Percentiles rank a stretch among this genome's conserved stretches.
phyloP scores from a whole-genome alignment of 2,888 invertebrate species.

The Molanna angustata region DNA sequence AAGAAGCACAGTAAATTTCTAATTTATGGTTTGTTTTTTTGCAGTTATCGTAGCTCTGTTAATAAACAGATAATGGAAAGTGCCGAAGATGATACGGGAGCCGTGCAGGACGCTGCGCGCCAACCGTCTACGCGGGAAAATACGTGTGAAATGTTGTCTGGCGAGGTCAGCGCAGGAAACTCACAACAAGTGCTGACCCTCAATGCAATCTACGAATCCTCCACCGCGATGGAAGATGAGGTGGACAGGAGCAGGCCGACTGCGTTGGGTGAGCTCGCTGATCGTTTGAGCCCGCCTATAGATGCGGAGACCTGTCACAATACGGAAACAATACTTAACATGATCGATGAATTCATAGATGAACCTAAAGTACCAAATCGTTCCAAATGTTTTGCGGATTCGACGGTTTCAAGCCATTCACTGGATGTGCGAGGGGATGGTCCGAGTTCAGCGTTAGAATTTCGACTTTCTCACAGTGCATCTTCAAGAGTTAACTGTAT shows the following conservation, averaged over 20 bases:
- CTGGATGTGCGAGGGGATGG: neutral
- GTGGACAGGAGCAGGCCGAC: neutral
- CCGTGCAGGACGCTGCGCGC: slow-evolving; percentile 55
- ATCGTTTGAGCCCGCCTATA: slow-evolving; percentile 9
- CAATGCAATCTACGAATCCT: slow-evolving; percentile 49
- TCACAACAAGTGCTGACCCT: slow-evolving; percentile 38
- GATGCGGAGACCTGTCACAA: slow-evolving; percentile 47
- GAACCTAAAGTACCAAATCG: slow-evolving; percentile 16
- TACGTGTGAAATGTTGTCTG: slow-evolving; percentile 46
- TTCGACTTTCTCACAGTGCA: no score
- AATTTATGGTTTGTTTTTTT: slow-evolving; percentile 41
- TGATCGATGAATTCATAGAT: slow-evolving; percentile 55
- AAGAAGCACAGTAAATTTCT: slow-evolving; percentile 21
- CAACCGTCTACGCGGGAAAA: slow-evolving; percentile 57
- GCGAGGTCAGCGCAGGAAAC: slow-evolving; percentile 44
- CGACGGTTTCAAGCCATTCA: slow-evolving; percentile 5
- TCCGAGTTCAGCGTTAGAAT: neutral
- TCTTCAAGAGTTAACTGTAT: slow-evolving; percentile 5
- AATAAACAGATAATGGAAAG: slow-evolving; percentile 59
- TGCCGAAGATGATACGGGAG: slow-evolving; percentile 57
- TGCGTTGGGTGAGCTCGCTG: neutral
- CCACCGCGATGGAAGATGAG: slow-evolving; percentile 36
- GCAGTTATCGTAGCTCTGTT: slow-evolving; percentile 55
- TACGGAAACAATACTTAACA: slow-evolving; percentile 53
- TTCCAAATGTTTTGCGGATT: slow-evolving; percentile 11